Evolutionary conservation across 2,888 invertebrate species (phyloP).

Genomic region (Alentia gelatinosa): DNA sequence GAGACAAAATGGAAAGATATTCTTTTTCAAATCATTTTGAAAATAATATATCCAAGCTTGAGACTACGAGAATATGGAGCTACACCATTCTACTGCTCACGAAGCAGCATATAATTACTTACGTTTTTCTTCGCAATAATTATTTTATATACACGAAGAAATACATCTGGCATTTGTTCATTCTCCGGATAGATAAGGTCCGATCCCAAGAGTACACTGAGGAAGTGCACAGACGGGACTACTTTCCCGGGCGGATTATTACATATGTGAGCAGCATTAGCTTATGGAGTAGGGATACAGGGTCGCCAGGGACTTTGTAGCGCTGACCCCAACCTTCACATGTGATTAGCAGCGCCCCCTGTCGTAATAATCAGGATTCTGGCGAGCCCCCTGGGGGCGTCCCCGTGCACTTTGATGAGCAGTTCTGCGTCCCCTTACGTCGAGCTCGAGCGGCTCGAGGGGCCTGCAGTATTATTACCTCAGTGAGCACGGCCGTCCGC

Average conservation of each 20-base stretch:
- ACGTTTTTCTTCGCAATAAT: too few species aligned
- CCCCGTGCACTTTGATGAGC: not conserved
- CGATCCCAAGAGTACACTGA: not conserved
- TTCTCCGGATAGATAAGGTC: not conserved
- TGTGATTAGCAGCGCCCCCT: not conserved
- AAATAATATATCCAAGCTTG: too few species aligned
- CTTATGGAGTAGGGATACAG: not conserved
- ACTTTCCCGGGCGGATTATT: not conserved
- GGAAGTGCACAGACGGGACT: not conserved
- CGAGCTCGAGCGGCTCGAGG: not conserved
- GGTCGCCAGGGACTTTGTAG: conserved; percentile 3
- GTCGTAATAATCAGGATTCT: not conserved
- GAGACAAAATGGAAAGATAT: too few species aligned
- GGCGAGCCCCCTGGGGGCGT: not conserved
- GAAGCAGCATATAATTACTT: too few species aligned
- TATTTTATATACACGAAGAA: too few species aligned
- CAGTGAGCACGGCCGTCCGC: not conserved
- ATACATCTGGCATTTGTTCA: too few species aligned
- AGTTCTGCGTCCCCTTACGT: too few species aligned
- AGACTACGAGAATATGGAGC: too few species aligned
- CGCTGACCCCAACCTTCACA: not conserved
- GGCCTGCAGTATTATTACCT: not conserved
- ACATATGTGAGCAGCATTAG: not conserved
- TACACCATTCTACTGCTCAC: too few species aligned
- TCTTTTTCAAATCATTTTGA: too few species aligned